Evolutionary conservation across 1,140 invertebrate species (phyloP), one percentile per base, ranked within the genome.

Genomic region (Heliconius eleuchia): DNA sequence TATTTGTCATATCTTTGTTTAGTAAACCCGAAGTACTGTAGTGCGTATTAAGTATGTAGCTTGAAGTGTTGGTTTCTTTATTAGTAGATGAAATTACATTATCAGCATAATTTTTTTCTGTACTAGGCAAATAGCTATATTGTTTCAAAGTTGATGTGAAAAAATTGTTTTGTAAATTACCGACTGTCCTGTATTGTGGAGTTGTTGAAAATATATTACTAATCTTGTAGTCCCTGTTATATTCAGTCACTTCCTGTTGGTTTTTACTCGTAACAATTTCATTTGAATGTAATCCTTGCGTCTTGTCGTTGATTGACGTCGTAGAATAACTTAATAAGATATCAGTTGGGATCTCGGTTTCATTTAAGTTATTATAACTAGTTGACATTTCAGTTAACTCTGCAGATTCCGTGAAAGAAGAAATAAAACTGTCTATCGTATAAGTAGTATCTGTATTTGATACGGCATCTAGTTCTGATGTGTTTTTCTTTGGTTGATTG

Each of bases 401-500:
- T 60, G n/a, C 2, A 60, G 60, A 30, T 66, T 66, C 23, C 1
- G 27, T 66, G 27, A 8, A 23, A 23, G 60, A 72, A 39, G 30
- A 72, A 72, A 72, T 5, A 37, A 57, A 23, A 57, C 55, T 57
- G n/a, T 27, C 23, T 66, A 16, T 30, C 6, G 23, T 30, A 66
- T 66, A 66, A 66, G 19, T 16, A 30, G 60, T 66, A 23, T 27
- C 60, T 30, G 30, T 30, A 16, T 66, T 13, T 23, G 23, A 0
- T 23, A 27, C 60, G 3, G 27, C 11, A 66, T 27, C 27, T 30
- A 66, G 60, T 66, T 23, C 9, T 66, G 27, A 16, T 23, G 7
- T 23, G 27, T 66, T 66, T 30, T 66, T n/a, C 23, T 66, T 66
- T 66, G 11, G 71, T 72, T 72, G 30, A 19, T 72, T n/a, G n/a